A percentile compares a stretch with the other conserved stretches of the same genome.
Conservation (phyloP, 2,113 vertebrate species). For the Australoheros scitulus region DNA sequence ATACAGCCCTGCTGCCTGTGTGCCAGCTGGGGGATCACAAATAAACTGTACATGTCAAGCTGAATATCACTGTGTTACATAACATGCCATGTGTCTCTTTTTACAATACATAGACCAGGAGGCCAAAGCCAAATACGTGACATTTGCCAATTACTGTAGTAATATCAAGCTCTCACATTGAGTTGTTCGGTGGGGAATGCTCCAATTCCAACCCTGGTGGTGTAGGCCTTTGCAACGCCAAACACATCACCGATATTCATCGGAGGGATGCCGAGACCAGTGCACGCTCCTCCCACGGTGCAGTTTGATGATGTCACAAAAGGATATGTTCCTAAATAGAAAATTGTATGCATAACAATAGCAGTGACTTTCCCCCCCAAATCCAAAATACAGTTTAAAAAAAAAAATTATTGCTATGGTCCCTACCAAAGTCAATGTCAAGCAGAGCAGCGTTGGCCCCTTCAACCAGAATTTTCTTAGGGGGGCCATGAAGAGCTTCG, state of each 20-base stretch:
- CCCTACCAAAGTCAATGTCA: slow-evolving; percentile 96
- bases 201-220: slow-evolving; percentile 95
- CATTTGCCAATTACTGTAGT: neutral
- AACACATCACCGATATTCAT: slow-evolving; percentile 93
- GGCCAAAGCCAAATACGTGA: neutral
- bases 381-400: neutral
- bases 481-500: slow-evolving; percentile 90
- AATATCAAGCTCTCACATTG: slow-evolving; percentile 83
- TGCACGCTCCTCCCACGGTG: slow-evolving; percentile 94
- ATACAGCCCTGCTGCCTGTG: slow-evolving; percentile 15
- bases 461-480: slow-evolving; percentile 96
- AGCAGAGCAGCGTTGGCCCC: slow-evolving; percentile 98
- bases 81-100: slow-evolving; percentile 13
- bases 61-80: slow-evolving; percentile 27
- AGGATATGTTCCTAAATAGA: slow-evolving; percentile 90
- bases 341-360: neutral
- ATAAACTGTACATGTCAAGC: slow-evolving; percentile 20
- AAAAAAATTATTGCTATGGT: neutral
- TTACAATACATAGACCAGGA: neutral
- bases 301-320: slow-evolving; percentile 99
- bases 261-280: slow-evolving; percentile 92
- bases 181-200: slow-evolving; percentile 97
- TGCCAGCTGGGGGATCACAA: slow-evolving; percentile 44
- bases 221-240: slow-evolving; percentile 95
- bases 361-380: neutral